Conservation (phyloP, 2,888 invertebrate genomes). For the Dugesia japonica region DNA sequence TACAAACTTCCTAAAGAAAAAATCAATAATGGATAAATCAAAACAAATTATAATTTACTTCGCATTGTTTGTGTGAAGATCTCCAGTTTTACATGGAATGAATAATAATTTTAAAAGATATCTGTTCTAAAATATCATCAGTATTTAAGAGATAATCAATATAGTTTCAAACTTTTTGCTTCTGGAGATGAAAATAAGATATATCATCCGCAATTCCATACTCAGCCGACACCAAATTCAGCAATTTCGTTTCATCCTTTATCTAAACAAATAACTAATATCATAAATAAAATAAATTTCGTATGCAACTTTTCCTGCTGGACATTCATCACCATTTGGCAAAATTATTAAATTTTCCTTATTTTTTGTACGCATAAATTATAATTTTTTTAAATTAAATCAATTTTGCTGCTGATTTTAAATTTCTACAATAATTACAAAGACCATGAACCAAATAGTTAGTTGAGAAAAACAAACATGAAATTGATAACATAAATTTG, state of each 20-base stretch:
- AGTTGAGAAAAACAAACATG: no score
- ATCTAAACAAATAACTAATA: background rate
- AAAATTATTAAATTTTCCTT: background rate
- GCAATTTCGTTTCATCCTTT: background rate
- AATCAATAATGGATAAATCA: background rate
- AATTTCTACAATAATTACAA: no score
- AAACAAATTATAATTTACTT: background rate
- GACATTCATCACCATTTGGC: background rate
- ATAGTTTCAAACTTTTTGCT: background rate
- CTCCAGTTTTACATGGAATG: background rate
- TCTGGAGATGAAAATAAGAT: background rate
- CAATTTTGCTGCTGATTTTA: no score
- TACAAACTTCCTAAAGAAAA: background rate
- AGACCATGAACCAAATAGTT: no score
- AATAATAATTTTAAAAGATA: background rate
- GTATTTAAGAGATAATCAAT: background rate
- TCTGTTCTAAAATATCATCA: background rate
- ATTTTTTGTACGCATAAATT: background rate
- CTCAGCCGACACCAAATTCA: conserved; percentile 8
- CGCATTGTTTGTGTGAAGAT: background rate
- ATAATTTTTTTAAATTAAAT: no score
- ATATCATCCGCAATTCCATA: background rate
- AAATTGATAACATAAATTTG: no score
- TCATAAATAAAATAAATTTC: no score
- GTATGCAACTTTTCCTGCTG: background rate